These are phyloP conservation scores for Ranitomeya variabilis DNA, from an alignment of 2,113 vertebrate genomes.

Conservation along the genomic window DNA sequence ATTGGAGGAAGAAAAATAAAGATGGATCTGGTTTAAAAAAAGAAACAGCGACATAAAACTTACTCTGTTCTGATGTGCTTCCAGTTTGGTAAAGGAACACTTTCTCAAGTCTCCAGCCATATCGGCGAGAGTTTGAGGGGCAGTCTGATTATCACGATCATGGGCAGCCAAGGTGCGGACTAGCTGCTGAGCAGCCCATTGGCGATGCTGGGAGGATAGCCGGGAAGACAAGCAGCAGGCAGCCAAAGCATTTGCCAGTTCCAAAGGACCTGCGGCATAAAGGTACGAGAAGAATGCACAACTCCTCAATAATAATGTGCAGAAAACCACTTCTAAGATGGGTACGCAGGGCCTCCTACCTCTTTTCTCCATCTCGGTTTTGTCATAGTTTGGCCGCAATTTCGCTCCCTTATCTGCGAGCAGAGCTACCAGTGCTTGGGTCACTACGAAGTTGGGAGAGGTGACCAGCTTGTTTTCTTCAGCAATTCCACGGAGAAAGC, in stretches of 20 bases:
- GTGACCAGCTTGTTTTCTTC: constrained; percentile 97
- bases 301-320: not conserved
- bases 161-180: constrained; percentile 93
- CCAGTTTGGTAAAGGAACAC: constrained; percentile 92
- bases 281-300: constrained; percentile 58
- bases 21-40: not conserved
- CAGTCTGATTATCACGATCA: constrained; percentile 91
- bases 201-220: constrained; percentile 94
- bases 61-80: constrained; percentile 96
- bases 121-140: constrained; percentile 91
- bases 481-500: constrained; percentile 91
- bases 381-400: constrained; percentile 88
- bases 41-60: constrained; percentile 44
- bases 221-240: constrained; percentile 96
- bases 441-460: constrained; percentile 96
- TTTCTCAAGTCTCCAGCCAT: constrained; percentile 94
- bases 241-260: constrained; percentile 96
- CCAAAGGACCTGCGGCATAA: constrained; percentile 95
- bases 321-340: not conserved
- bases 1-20: not conserved
- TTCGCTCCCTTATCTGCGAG: constrained; percentile 94
- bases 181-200: constrained; percentile 97
- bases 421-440: constrained; percentile 93
- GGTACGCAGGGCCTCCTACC: constrained; percentile 68
- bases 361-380: constrained; percentile 93